Base-by-base conservation (phyloP, 2,888 invertebrate genomes). In the Ypsolopha sequella region DNA sequence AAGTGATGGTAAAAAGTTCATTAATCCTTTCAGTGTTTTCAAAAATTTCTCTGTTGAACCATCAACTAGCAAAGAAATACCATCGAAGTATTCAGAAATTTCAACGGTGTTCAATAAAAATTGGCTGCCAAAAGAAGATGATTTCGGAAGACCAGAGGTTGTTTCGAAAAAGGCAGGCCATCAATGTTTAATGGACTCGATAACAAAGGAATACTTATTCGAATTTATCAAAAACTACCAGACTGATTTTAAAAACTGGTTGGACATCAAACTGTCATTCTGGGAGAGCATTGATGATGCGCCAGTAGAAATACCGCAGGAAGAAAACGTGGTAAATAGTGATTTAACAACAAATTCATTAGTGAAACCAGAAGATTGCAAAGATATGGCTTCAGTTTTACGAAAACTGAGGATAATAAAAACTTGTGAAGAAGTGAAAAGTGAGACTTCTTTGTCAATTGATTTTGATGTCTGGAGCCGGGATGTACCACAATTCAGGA, bases 391-490 rank as follows among this genome's bases (percentile, higher is more conserved):
- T 2, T 57, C 70, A 6, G 67, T 81, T 0, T 57, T 84, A 34
- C 63, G 74, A 9, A 77, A 80, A 53, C 56, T 87, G 38, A 73
- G 73, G 50, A 73, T 87, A 14, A 76, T 87, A 50, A 58, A 64
- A 52, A 64, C 60, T 14, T 63, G 67, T 51, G 68, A 65, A 51
- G 60, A 57, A 9, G 43, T 62, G 6, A 50, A 54, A 3, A 52
- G 55, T 10, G 65, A 70, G 52, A 61, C 65, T 48, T 61, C 54
- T 52, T 59, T 86, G 0, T 58, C 48, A 10, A 60, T 87, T 41
- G 64, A 77, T 61, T 88, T 78, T 54, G 86, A 88, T 63, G 81
- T 87, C 7, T 88, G 81, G 54, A 75, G 78, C 50, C 78, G 79
- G 55, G 70, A 84, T 63, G 73, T 81, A 24, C 74, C 73, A 52